phyloP scores from a whole-genome alignment of 1,140 invertebrate genomes.

The Drosophila nikananu region DNA sequence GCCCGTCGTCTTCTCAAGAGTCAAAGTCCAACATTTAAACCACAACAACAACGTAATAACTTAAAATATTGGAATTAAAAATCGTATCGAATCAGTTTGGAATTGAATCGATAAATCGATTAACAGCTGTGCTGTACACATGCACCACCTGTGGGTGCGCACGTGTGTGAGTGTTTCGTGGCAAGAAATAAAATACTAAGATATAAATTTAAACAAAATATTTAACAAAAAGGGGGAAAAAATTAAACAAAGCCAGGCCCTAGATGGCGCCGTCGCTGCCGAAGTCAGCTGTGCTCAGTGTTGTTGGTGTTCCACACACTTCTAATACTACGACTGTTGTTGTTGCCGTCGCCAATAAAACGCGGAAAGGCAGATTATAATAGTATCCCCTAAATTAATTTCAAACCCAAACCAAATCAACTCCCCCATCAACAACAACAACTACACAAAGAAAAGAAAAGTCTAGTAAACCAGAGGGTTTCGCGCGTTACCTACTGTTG shows the following conservation, averaged over 20 bases:
- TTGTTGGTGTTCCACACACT: conserved; percentile 26
- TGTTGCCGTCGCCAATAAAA: conserved; percentile 49
- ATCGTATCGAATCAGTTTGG: conserved; percentile 8
- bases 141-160: conserved; percentile 26
- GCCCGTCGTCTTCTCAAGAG: conserved; percentile 3
- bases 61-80: conserved; percentile 4
- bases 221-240: background rate
- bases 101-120: conserved; percentile 20
- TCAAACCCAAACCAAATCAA: conserved; percentile 57
- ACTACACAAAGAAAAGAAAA: background rate
- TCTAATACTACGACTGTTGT: background rate
- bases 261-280: conserved; percentile 64
- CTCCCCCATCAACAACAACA: conserved; percentile 10
- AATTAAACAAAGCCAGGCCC: conserved; percentile 57
- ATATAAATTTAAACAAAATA: background rate
- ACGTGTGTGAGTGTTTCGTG: conserved; percentile 24
- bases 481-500: conserved; percentile 32
- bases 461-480: conserved; percentile 25
- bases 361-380: conserved; percentile 58
- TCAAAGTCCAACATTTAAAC: conserved; percentile 3
- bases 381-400: conserved; percentile 57
- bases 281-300: conserved; percentile 40
- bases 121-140: conserved; percentile 51
- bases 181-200: conserved; percentile 4
- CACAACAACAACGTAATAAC: conserved; percentile 2